phyloP scores from a whole-genome alignment of 2,888 invertebrate species.

The Ophion costatus region DNA sequence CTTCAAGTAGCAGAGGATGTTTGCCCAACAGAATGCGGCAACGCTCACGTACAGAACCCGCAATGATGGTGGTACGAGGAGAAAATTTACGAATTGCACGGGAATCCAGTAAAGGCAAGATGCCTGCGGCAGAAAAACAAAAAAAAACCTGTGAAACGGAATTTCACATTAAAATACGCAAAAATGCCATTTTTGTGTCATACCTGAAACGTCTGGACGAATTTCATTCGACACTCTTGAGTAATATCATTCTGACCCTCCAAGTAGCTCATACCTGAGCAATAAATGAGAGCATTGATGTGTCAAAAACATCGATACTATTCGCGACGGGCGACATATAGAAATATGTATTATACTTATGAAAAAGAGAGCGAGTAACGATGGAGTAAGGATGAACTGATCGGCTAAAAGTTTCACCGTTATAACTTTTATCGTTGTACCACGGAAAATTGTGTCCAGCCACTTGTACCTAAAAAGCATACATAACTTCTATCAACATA shows the following conservation, averaged over 20 bases:
- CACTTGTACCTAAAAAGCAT: slow-evolving; percentile 89
- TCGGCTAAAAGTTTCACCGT: slow-evolving; percentile 89
- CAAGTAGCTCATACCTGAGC: slow-evolving; percentile 89
- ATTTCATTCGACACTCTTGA: slow-evolving; percentile 89
- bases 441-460: slow-evolving; percentile 89
- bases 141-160: background rate
- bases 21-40: slow-evolving; percentile 93
- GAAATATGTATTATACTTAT: slow-evolving; percentile 84
- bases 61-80: slow-evolving; percentile 88
- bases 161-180: background rate
- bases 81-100: slow-evolving; percentile 91
- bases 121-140: slow-evolving; percentile 81
- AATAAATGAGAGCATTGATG: slow-evolving; percentile 14
- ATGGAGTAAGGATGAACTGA: slow-evolving; percentile 91
- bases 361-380: slow-evolving; percentile 89
- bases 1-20: slow-evolving; percentile 93
- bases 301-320: slow-evolving; percentile 2
- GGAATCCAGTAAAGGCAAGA: slow-evolving; percentile 95
- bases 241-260: slow-evolving; percentile 89
- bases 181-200: slow-evolving; percentile 36
- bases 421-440: slow-evolving; percentile 87
- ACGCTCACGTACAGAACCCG: slow-evolving; percentile 92
- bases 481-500: background rate
- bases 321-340: too few species aligned
- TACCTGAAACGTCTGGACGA: slow-evolving; percentile 86